These are phyloP conservation scores for Nymphicus hollandicus DNA, from an alignment of 2,113 vertebrate genomes.

Conservation along the genomic window DNA sequence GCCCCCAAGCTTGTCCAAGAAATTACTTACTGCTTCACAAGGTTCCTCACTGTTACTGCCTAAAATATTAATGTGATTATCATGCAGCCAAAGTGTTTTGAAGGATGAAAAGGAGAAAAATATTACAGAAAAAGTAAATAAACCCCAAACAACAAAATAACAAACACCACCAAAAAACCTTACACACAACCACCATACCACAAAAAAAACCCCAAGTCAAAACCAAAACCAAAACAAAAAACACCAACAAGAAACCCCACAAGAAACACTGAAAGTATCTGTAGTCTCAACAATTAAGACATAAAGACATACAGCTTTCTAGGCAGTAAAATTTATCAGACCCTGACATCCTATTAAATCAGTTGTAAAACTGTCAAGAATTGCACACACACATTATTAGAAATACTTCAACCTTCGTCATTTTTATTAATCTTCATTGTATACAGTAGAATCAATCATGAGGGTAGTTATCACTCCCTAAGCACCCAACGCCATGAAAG, in stretches of 20 bases:
- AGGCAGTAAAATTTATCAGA: neutral
- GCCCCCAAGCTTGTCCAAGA: neutral
- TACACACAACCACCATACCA: neutral
- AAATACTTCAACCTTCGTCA: neutral
- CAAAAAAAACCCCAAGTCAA: neutral
- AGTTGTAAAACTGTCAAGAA: neutral
- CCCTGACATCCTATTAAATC: neutral
- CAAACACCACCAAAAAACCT: neutral
- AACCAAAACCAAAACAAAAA: neutral
- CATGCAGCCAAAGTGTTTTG: neutral
- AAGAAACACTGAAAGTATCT: neutral
- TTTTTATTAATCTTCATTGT: neutral
- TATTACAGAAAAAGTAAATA: neutral
- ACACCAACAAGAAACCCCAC: neutral
- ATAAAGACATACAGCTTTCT: neutral
- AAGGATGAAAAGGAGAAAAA: neutral
- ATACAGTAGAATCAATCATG: neutral
- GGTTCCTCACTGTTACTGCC: neutral
- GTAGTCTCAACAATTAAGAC: neutral
- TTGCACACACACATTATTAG: neutral
- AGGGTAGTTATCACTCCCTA: neutral
- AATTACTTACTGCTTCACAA: conserved; percentile 16
- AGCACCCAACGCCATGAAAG: neutral
- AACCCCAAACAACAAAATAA: neutral
- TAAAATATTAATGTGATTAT: neutral